Base-by-base conservation (phyloP, 2,797 vertebrate genomes). In the Jordanella pulchra region DNA sequence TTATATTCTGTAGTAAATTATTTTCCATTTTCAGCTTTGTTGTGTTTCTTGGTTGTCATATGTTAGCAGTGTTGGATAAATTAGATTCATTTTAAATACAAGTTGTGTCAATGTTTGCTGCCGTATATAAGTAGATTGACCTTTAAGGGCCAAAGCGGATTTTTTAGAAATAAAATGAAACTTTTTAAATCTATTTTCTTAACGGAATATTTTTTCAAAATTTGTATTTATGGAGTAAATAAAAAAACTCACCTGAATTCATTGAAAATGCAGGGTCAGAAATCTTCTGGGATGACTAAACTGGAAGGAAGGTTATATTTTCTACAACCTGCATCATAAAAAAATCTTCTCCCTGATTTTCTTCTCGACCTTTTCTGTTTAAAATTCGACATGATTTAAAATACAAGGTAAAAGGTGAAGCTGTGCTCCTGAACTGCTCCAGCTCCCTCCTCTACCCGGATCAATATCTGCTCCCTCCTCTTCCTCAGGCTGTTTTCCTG, bases 401-500 rank as follows among this genome's bases (percentile, higher is more conserved):
- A 39, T 4, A n/a, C 32, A 39, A 61, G 32, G 32, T 39, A 61
- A 39, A n/a, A 63, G 32, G 60, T 63, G 35, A 63, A 63, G 60
- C 60, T 55, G 55, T 72, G 30, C 69, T 72, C 68, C 64, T 83
- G 74, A 84, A 73, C 84, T 71, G 78, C 7, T 61, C 56, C 69
- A 27, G 73, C 72, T 72, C 47, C 66, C 30, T 84, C 67, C 69
- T 14, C 70, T 75, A 23, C 0, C 66, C 7, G 0, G 74, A 83
- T 85, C 83, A 0, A 78, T 84, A 71, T 65, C 64, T 42, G 53
- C 48, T 63, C 77, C 74, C 74, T 79, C 25, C 64, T 66, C 32
- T 23, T 42, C 69, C 73, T 69, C n/a, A 63, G 47, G 32, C 69
- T 21, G 60, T 71, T 71, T 72, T 65, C 54, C 54, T 81, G 76